Percentiles rank a stretch among this genome's conserved stretches.
Conservation (phyloP, 2,797 vertebrate genomes). For the Pteropus rufus region DNA sequence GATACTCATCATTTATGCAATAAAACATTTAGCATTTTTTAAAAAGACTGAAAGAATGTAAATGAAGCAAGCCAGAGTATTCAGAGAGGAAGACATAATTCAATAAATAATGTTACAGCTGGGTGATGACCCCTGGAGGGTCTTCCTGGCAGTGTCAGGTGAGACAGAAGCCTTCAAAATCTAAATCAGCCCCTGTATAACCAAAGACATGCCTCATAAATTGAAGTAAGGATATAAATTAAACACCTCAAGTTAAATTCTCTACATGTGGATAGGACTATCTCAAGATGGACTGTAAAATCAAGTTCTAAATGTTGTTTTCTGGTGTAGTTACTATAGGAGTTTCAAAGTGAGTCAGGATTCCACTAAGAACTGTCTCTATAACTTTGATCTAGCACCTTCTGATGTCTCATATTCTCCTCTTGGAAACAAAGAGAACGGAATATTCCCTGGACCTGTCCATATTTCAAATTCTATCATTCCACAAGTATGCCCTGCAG, state of each 20-base stretch:
- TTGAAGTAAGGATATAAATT: not conserved
- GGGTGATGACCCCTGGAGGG: not conserved
- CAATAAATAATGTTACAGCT: not conserved
- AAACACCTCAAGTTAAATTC: not conserved
- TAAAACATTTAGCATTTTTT: not conserved
- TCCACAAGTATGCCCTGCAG: not conserved
- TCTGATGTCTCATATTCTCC: not conserved
- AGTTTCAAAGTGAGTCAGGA: not conserved
- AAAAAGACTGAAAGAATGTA: not conserved
- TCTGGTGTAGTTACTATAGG: not conserved
- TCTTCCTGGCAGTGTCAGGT: not conserved
- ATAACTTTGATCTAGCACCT: not conserved
- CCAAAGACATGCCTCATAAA: not conserved
- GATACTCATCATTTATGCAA: not conserved
- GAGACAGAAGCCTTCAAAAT: not conserved
- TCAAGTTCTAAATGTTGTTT: not conserved
- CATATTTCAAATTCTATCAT: not conserved
- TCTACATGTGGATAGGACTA: not conserved
- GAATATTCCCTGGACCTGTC: not conserved
- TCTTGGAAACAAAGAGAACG: not conserved
- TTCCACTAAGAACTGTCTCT: not conserved
- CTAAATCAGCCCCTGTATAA: not conserved
- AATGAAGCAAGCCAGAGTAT: not conserved
- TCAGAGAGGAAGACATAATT: not conserved
- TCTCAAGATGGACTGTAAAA: not conserved